phyloP scores from a whole-genome alignment of 2,113 vertebrate genomes.

The Neolamprologus hecqui region DNA sequence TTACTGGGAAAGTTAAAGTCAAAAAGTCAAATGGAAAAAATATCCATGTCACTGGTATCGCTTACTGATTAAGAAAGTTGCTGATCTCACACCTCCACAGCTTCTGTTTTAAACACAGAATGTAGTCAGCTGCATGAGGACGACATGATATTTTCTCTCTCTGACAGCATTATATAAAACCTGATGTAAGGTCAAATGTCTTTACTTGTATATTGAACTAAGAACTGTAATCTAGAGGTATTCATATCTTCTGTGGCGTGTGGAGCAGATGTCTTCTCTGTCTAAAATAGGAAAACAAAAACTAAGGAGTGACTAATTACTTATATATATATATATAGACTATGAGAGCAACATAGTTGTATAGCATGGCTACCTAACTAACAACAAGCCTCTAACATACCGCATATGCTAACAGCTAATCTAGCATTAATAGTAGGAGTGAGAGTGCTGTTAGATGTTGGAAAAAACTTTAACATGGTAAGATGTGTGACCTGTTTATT shows the following conservation, averaged over 20 bases:
- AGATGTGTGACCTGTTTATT: too few relatives aligned
- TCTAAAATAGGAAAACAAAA: neutral
- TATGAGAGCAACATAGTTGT: neutral
- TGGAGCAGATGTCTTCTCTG: neutral
- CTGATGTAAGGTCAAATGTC: neutral
- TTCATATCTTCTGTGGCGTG: neutral
- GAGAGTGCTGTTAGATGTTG: too few relatives aligned
- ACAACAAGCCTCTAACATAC: neutral
- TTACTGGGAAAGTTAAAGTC: too few relatives aligned
- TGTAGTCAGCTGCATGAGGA: too few relatives aligned
- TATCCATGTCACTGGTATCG: too few relatives aligned
- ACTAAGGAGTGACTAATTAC: neutral
- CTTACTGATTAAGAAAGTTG: too few relatives aligned
- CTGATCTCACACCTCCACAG: too few relatives aligned
- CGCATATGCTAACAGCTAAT: neutral
- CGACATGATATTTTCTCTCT: neutral
- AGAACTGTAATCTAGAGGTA: neutral
- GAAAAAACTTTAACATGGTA: too few relatives aligned
- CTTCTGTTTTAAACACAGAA: too few relatives aligned
- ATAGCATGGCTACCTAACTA: neutral
- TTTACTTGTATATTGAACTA: neutral
- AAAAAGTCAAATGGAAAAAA: too few relatives aligned
- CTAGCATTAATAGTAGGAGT: too few relatives aligned
- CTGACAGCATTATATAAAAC: neutral
- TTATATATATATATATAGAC: neutral